Conservation (phyloP, 2,797 vertebrate species). For the Rousettus madagascariensis region DNA sequence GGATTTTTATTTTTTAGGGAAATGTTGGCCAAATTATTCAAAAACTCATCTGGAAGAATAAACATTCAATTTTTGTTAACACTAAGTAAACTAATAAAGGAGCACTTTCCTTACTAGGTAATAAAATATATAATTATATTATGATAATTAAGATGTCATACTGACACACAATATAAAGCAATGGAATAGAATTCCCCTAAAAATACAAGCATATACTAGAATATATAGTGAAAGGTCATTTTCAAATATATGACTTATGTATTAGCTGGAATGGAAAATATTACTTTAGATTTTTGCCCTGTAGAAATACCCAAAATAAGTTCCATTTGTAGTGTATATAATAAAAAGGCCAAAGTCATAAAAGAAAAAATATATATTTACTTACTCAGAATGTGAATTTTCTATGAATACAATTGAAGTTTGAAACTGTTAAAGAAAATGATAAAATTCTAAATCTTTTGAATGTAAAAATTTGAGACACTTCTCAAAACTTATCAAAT, state of each 20-base stretch:
- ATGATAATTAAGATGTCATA: neutral
- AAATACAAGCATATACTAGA: neutral
- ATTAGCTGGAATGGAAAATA: neutral
- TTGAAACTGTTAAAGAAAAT: conserved; percentile 72
- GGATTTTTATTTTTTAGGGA: conserved; percentile 18
- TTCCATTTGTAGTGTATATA: conserved; percentile 12
- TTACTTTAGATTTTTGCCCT: neutral
- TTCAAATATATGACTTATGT: neutral
- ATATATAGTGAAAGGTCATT: neutral
- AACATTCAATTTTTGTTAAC: neutral
- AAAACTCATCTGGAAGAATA: neutral
- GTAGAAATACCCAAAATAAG: neutral
- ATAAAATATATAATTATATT: neutral
- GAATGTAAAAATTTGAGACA: neutral
- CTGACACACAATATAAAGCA: neutral
- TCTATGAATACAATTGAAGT: conserved; percentile 57
- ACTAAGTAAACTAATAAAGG: neutral
- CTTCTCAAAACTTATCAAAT: conserved; percentile 32
- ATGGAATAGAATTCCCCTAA: neutral
- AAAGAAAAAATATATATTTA: conserved; percentile 53
- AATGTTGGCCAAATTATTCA: neutral
- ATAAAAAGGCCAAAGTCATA: conserved; percentile 33
- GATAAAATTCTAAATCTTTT: conserved; percentile 64
- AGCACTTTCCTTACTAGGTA: neutral
- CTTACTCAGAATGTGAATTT: conserved; percentile 70